Evolutionary conservation across 2,888 invertebrate genomes (phyloP).

Genomic region (Eupithecia vulgata): DNA sequence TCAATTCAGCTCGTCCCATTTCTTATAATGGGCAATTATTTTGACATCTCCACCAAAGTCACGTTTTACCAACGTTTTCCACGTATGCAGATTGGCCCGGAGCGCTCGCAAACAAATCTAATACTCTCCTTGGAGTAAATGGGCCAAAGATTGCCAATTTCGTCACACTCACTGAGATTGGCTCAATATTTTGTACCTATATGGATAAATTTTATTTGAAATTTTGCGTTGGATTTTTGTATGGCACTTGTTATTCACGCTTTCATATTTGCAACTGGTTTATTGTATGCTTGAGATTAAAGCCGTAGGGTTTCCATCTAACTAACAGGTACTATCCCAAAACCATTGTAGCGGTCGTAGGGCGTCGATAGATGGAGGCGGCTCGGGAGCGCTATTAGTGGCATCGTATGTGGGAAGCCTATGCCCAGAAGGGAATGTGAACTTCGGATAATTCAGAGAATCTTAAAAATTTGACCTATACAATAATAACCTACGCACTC

Average conservation of each 20-base stretch:
- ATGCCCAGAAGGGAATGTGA: background rate
- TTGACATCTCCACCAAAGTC: constrained; percentile 22
- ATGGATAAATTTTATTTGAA: constrained; percentile 9
- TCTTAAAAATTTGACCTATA: background rate
- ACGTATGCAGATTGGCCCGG: constrained; percentile 32
- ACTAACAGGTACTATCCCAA: background rate
- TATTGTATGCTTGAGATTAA: background rate
- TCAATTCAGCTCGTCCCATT: constrained; percentile 12
- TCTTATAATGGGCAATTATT: constrained; percentile 20
- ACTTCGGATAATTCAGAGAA: background rate
- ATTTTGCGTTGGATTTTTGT: constrained; percentile 8
- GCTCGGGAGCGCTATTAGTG: background rate
- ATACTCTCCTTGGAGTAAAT: constrained; percentile 50
- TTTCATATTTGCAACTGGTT: background rate
- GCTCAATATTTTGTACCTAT: constrained; percentile 39
- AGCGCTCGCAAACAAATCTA: constrained; percentile 55
- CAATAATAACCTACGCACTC: too few relatives aligned
- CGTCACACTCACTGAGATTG: constrained; percentile 44
- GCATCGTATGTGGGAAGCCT: background rate
- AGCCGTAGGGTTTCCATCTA: background rate
- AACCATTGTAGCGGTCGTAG: background rate
- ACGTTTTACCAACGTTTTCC: constrained; percentile 17
- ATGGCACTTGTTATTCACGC: background rate
- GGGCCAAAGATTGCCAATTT: constrained; percentile 52
- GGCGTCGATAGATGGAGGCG: background rate